phyloP scores from a whole-genome alignment of 2,797 vertebrate species.

The Parauchenoglanis punctatus region DNA sequence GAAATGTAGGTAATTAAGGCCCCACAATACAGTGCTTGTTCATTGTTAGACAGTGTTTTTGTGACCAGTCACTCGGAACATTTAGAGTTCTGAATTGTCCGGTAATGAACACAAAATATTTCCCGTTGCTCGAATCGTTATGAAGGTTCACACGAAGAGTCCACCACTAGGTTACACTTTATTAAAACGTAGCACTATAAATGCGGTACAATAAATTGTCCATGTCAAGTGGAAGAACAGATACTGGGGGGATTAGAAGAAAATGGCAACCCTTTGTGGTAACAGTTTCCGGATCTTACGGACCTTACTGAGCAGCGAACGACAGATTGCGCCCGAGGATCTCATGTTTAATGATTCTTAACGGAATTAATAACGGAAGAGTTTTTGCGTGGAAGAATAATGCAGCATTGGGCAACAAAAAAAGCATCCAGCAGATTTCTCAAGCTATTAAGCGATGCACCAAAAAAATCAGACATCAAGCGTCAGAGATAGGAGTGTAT shows the following conservation, averaged over 20 bases:
- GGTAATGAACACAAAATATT: too few species aligned
- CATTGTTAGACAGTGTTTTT: background rate
- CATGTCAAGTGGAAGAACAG: background rate
- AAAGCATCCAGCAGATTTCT: background rate
- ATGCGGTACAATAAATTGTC: too few species aligned
- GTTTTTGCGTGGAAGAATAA: background rate
- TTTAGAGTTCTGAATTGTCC: background rate
- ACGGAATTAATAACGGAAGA: background rate
- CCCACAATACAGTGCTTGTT: background rate
- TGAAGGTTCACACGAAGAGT: background rate
- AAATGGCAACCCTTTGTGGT: background rate
- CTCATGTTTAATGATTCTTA: conserved; percentile 13
- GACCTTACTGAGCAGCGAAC: background rate
- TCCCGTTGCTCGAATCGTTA: too few species aligned
- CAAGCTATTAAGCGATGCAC: background rate
- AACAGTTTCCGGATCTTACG: background rate
- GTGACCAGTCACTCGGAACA: background rate
- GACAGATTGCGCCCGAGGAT: conserved; percentile 11
- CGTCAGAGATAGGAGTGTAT: background rate
- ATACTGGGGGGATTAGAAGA: background rate
- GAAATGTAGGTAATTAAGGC: background rate
- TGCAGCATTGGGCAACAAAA: background rate
- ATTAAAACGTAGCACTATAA: background rate
- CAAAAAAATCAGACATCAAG: background rate
- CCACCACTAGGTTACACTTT: background rate